Base-by-base conservation (phyloP, 2,888 invertebrate species). In the Heliothis peltigera region DNA sequence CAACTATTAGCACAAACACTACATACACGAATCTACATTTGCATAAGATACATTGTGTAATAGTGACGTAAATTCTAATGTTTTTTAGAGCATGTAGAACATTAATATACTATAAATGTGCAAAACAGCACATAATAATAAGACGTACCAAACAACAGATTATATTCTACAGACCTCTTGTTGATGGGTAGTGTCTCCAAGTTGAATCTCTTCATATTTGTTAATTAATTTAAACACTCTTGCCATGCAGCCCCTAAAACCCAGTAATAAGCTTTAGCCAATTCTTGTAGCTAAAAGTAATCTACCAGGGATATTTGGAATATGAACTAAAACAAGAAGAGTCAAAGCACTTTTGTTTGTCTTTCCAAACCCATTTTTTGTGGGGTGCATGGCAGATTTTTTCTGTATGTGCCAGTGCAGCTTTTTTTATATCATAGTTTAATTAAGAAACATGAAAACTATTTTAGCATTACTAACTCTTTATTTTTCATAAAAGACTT, bases 1-100 rank as follows among this genome's bases (percentile, higher is more conserved):
- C 47, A 60, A 66, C 12, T 39, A 21, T 46, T 49, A 49, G 46
- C 65, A 60, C 44, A 67, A 70, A 74, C 59, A 74, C 75, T 70
- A 59, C 42, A 74, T 47, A 69, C 42, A 49, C 43, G n/a, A 42
- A 46, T 64, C 49, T 57, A 57, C 66, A 35, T 73, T 52, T 57
- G 8, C 35, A 12, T 52, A 28, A 28, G 32, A 42, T 64, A 46
- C 39, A 32, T 65, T 65, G 67, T 68, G 21, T 39, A 55, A 68
- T 65, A 72, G 55, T 54, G 28, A 22, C 15, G 15, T 43, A 53
- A 32, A 48, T 43, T 21, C 12, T 46, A 71, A 21, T 12, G n/a
- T n/a, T 28, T 21, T 61, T 62, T 53, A n/a, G 8, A 21, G 10
- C 32, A 32, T 32, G n/a, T n/a, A n/a, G n/a, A n/a, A n/a, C n/a